A percentile compares a stretch with the other conserved stretches of the same genome.
Evolutionary conservation across 2,797 vertebrate genomes (phyloP).

Genomic region (Okamejei kenojei): DNA sequence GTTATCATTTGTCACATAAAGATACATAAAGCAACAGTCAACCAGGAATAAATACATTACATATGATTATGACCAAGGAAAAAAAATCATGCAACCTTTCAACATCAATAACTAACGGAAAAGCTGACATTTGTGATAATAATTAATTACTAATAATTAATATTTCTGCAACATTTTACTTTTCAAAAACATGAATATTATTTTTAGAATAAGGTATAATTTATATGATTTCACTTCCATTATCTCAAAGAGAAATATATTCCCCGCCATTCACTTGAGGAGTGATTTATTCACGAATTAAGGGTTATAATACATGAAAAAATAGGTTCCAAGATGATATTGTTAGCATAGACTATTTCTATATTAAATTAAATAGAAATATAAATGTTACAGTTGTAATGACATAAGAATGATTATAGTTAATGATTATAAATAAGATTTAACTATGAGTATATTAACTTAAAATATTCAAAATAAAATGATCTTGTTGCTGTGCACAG

Average conservation of each 20-base stretch:
- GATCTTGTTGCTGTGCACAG: neutral
- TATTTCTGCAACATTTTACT: neutral
- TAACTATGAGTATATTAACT: neutral
- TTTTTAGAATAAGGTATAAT: no score
- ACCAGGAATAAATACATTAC: neutral
- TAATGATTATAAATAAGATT: neutral
- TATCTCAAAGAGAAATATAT: neutral
- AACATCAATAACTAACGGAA: neutral
- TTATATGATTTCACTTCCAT: neutral
- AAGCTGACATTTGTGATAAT: neutral
- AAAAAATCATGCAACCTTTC: neutral
- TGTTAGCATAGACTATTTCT: neutral
- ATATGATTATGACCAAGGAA: neutral
- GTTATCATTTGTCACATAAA: neutral
- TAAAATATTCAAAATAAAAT: slow-evolving; percentile 10
- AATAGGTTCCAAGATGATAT: neutral
- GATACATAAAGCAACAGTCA: neutral
- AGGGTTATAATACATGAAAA: neutral
- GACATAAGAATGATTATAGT: neutral
- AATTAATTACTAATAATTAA: neutral
- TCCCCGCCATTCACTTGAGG: neutral
- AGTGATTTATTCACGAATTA: neutral
- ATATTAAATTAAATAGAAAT: neutral
- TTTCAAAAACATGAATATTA: neutral
- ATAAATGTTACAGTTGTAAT: neutral